Evolutionary conservation across 2,888 invertebrate genomes (phyloP).

Genomic region (Parnassius orleans): DNA sequence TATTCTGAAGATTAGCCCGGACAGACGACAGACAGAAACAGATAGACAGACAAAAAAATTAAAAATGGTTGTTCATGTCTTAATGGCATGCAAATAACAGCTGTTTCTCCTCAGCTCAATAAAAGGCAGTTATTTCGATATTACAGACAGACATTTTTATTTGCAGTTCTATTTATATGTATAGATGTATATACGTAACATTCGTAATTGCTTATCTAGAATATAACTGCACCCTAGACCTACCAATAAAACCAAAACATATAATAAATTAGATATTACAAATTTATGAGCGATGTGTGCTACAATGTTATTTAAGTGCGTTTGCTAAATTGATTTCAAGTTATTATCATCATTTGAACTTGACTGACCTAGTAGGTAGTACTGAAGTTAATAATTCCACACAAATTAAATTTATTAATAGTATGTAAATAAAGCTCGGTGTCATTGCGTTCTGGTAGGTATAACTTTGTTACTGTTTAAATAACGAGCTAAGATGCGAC

Average conservation of each 20-base stretch:
- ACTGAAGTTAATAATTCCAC: constrained; percentile 3
- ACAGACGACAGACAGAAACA: no score
- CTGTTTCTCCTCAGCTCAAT: no score
- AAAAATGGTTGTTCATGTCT: no score
- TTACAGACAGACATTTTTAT: no score
- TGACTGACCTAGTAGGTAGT: constrained; percentile 19
- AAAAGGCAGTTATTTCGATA: no score
- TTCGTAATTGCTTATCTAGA: no score
- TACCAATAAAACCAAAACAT: neutral
- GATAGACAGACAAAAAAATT: no score
- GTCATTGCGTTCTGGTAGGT: constrained; percentile 9
- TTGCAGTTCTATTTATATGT: no score
- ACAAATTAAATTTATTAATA: constrained; percentile 23
- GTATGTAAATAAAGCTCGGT: constrained; percentile 5
- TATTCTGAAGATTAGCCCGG: no score
- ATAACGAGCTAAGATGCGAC: neutral
- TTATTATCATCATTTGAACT: constrained; percentile 24
- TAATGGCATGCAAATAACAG: no score
- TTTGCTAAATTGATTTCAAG: constrained; percentile 21
- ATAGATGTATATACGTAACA: no score
- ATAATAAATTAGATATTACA: constrained; percentile 18
- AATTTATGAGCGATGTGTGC: constrained; percentile 17
- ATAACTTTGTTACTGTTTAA: neutral
- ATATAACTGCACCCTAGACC: neutral
- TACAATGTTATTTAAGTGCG: constrained; percentile 24